phyloP scores from a whole-genome alignment of 2,888 invertebrate genomes.

The Torymus texanus region DNA sequence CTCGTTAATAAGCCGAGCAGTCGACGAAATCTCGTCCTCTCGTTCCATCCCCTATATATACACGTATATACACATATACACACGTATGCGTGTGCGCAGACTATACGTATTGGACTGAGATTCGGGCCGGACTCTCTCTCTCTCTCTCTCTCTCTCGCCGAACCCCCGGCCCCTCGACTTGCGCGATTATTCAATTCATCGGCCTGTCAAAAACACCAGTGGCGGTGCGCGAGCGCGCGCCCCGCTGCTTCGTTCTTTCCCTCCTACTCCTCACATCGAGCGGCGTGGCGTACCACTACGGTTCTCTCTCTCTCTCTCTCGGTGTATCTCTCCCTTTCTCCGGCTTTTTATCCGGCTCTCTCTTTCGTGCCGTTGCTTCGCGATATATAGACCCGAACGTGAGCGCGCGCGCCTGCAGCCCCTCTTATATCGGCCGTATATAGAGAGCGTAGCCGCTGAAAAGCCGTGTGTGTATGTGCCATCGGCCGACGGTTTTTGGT shows the following conservation, averaged over 20 bases:
- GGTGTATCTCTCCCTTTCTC: conserved; percentile 24
- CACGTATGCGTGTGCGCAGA: conserved; percentile 23
- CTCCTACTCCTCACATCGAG: conserved; percentile 57
- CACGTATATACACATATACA: conserved; percentile 16
- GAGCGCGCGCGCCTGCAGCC: background rate
- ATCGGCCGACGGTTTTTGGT: too few relatives aligned
- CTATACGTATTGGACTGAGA: conserved; percentile 72
- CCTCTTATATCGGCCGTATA: conserved; percentile 24
- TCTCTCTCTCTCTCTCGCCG: conserved; percentile 46
- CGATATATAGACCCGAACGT: too few relatives aligned
- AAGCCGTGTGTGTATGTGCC: too few relatives aligned
- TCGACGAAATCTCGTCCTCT: conserved; percentile 12
- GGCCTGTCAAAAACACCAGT: conserved; percentile 76
- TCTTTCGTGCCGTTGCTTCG: background rate
- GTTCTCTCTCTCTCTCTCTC: conserved; percentile 49
- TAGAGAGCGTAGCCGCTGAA: background rate
- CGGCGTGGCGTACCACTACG: background rate
- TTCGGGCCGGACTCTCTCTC: conserved; percentile 61
- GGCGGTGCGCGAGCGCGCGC: conserved; percentile 59
- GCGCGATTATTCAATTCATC: conserved; percentile 76
- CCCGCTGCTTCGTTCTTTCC: conserved; percentile 58
- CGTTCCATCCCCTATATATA: background rate
- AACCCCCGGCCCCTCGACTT: conserved; percentile 74
- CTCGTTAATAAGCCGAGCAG: conserved; percentile 42
- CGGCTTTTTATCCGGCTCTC: conserved; percentile 45